A percentile compares a stretch with the other conserved stretches of the same genome.
These are phyloP conservation scores for Anaspis maculata DNA, from an alignment of 2,888 invertebrate genomes.

Conservation along the genomic window DNA sequence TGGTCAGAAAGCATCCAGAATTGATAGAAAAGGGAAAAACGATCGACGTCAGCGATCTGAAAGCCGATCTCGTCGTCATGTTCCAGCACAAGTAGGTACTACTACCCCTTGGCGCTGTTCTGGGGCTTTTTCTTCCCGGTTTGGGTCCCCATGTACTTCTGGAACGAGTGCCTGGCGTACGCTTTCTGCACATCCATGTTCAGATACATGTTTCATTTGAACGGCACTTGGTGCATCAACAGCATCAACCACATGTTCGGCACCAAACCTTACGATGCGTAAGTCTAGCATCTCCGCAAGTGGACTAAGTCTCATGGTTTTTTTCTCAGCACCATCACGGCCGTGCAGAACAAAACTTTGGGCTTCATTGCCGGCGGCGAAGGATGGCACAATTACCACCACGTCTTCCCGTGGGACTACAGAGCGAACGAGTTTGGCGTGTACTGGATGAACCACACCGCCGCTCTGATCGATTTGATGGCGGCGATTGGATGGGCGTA, in stretches of 20 bases:
- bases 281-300: no score
- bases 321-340: no score
- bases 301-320: no score
- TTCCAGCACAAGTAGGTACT: no score
- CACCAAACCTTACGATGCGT: neutral
- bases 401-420: slow-evolving; percentile 90
- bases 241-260: neutral
- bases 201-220: neutral
- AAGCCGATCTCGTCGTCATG: no score
- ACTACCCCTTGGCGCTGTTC: slow-evolving; percentile 1
- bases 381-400: slow-evolving; percentile 93
- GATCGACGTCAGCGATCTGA: no score
- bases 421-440: slow-evolving; percentile 77
- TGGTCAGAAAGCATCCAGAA: no score
- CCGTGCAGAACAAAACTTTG: slow-evolving; percentile 39
- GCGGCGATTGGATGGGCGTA: slow-evolving; percentile 65
- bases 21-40: no score
- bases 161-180: neutral
- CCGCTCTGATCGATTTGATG: slow-evolving; percentile 33
- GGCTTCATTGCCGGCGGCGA: slow-evolving; percentile 69
- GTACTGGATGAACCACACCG: slow-evolving; percentile 31
- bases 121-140: neutral
- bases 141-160: neutral
- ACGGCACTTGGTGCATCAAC: neutral
- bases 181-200: neutral